Conservation (phyloP, 2,888 invertebrate genomes). For the Plusia festucae region DNA sequence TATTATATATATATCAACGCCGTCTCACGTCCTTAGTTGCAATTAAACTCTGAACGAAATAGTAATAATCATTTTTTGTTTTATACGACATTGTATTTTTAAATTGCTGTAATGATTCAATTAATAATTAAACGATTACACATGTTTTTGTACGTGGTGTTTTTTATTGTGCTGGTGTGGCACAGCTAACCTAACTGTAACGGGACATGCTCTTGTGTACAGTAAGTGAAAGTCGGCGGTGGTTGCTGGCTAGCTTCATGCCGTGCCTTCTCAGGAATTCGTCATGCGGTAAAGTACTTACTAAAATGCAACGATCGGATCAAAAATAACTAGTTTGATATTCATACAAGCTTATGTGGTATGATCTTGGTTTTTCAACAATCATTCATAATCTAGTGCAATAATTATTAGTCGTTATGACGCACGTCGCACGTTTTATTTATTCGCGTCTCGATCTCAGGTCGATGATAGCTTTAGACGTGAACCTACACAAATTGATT, state of each 20-base stretch:
- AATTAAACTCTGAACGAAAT: conserved; percentile 83
- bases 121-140: conserved; percentile 77
- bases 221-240: conserved; percentile 57
- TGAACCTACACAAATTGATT: neutral
- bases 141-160: conserved; percentile 84
- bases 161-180: conserved; percentile 59
- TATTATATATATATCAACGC: conserved; percentile 75
- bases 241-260: conserved; percentile 13
- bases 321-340: neutral
- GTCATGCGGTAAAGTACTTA: conserved; percentile 10
- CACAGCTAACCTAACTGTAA: conserved; percentile 49
- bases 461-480: neutral
- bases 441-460: conserved; percentile 8
- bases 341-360: neutral
- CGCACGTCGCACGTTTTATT: conserved; percentile 17
- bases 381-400: neutral
- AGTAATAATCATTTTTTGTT: conserved; percentile 79
- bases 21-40: conserved; percentile 84
- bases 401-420: conserved; percentile 6
- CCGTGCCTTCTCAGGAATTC: conserved; percentile 22
- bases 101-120: conserved; percentile 88
- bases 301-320: neutral
- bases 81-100: conserved; percentile 85
- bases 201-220: conserved; percentile 32
- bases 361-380: neutral